These are phyloP conservation scores for Galbula dea DNA, from an alignment of 2,113 vertebrate species.

Conservation along the genomic window DNA sequence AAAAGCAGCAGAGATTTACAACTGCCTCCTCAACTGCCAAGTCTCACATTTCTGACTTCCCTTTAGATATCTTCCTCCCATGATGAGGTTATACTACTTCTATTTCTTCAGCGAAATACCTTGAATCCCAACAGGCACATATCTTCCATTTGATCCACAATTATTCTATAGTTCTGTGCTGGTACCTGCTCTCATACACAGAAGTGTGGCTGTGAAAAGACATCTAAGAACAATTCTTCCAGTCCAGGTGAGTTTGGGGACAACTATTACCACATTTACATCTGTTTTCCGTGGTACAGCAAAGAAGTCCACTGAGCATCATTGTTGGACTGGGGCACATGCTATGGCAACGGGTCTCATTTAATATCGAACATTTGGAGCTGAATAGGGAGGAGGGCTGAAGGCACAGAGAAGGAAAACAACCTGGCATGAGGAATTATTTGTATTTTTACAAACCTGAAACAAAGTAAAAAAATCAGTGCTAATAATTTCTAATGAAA, in stretches of 20 bases:
- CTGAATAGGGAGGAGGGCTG: not conserved
- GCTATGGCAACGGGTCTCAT: not conserved
- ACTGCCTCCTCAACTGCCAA: accelerated
- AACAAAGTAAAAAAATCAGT: not conserved
- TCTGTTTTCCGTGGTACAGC: not conserved
- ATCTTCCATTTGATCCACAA: accelerated
- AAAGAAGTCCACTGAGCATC: not conserved
- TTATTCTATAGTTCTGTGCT: not conserved
- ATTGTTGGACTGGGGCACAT: accelerated
- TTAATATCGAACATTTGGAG: not conserved
- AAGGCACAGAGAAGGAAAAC: not conserved
- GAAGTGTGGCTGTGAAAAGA: not conserved
- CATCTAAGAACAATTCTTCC: not conserved
- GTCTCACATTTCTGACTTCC: not conserved
- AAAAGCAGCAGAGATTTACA: not conserved
- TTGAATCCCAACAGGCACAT: not conserved
- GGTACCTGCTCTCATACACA: accelerated
- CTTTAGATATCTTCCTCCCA: not conserved
- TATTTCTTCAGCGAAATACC: not conserved
- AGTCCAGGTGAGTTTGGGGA: not conserved
- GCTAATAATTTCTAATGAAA: not conserved
- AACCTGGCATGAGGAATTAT: not conserved
- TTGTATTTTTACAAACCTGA: not conserved
- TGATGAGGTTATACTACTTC: not conserved
- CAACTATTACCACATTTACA: not conserved